These are phyloP conservation scores for Eilema griseolum DNA, from an alignment of 2,888 invertebrate genomes.

Conservation along the genomic window DNA sequence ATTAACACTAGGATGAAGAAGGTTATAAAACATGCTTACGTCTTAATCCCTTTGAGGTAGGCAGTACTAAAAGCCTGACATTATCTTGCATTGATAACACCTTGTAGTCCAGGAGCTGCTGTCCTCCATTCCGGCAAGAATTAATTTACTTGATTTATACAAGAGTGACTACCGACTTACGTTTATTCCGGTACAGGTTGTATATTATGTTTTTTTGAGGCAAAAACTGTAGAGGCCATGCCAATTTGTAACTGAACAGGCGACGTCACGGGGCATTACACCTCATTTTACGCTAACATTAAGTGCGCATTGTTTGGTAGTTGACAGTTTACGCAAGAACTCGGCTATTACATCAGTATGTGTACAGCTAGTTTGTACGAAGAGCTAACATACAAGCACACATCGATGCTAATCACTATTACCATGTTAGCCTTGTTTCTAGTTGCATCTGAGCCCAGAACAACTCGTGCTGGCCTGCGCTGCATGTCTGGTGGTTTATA, in stretches of 20 bases:
- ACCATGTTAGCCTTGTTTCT: too few species aligned
- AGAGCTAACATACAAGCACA: background rate
- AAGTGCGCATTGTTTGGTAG: slow-evolving; percentile 22
- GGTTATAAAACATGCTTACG: too few species aligned
- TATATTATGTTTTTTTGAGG: slow-evolving; percentile 16
- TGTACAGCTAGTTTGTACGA: background rate
- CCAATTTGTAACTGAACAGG: slow-evolving; percentile 7
- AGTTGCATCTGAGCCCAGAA: too few species aligned
- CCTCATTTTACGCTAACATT: slow-evolving; percentile 14
- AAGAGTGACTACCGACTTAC: background rate
- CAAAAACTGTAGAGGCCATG: slow-evolving; percentile 36
- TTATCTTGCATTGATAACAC: too few species aligned
- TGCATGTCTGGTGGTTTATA: too few species aligned
- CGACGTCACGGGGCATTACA: slow-evolving; percentile 19
- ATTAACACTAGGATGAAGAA: too few species aligned
- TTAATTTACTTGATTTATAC: too few species aligned
- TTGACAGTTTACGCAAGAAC: background rate
- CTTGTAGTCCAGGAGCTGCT: too few species aligned
- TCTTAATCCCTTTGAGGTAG: too few species aligned
- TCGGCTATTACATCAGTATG: background rate
- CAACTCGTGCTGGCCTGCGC: too few species aligned
- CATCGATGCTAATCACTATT: background rate
- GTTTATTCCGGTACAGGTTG: background rate
- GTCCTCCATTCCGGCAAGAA: too few species aligned
- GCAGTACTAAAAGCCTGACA: too few species aligned